Evolutionary conservation across 2,113 vertebrate genomes (phyloP).

Genomic region (Elachura formosa): DNA sequence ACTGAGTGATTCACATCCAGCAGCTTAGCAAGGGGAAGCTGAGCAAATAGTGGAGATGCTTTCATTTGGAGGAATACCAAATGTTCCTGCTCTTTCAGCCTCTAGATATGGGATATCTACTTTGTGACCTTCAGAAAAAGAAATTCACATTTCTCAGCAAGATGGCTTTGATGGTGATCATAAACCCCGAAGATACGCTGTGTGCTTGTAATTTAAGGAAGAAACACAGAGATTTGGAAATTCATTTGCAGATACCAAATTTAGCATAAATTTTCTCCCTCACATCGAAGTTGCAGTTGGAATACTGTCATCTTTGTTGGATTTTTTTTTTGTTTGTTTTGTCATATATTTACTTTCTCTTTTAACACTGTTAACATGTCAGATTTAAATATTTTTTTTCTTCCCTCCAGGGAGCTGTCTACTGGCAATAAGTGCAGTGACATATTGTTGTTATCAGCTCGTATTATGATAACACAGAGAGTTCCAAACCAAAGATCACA

Average conservation of each 20-base stretch:
- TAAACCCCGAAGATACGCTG: neutral
- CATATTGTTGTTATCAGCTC: slow-evolving; percentile 1
- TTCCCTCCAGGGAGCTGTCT: neutral
- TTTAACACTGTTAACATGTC: neutral
- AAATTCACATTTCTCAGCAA: slow-evolving; percentile 21
- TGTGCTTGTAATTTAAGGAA: slow-evolving; percentile 24
- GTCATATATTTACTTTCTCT: neutral
- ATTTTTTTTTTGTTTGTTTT: neutral
- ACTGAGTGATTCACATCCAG: slow-evolving; percentile 21
- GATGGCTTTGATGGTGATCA: slow-evolving; percentile 5
- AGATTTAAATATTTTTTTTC: neutral
- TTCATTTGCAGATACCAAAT: neutral
- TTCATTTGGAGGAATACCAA: slow-evolving; percentile 56
- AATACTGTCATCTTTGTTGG: neutral
- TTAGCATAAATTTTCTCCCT: neutral
- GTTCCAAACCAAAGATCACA: neutral
- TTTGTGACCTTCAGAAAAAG: slow-evolving; percentile 37
- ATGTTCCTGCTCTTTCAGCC: neutral
- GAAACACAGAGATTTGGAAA: neutral
- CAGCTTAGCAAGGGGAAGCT: slow-evolving; percentile 34
- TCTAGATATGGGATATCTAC: neutral
- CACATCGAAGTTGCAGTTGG: neutral
- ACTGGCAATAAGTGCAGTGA: neutral
- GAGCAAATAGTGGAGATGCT: slow-evolving; percentile 9
- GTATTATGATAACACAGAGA: neutral